These are phyloP conservation scores for Tenebrosternarchus preto DNA, from an alignment of 2,113 vertebrate species.

Conservation along the genomic window DNA sequence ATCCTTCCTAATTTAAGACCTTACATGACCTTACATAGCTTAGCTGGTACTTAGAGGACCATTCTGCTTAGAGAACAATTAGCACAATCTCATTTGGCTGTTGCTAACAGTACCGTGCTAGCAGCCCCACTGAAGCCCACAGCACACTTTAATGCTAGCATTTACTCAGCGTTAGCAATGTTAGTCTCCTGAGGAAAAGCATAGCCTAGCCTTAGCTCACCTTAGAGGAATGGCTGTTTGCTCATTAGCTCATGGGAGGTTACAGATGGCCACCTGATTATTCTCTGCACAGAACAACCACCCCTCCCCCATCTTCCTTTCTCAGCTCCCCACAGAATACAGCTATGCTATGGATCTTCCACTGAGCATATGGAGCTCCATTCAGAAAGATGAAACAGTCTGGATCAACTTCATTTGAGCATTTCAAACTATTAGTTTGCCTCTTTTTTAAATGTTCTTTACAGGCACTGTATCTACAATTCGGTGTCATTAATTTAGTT, in stretches of 20 bases:
- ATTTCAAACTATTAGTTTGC: no score
- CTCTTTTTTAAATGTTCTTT: no score
- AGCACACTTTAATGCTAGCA: no score
- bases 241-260: slow-evolving; percentile 30
- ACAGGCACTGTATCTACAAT: no score
- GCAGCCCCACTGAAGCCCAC: background rate
- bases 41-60: no score
- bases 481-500: no score
- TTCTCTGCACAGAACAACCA: no score
- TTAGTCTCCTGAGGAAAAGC: no score
- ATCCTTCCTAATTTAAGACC: background rate
- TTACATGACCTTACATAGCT: background rate
- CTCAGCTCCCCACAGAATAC: slow-evolving; percentile 28
- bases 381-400: background rate
- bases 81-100: background rate
- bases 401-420: no score
- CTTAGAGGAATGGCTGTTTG: slow-evolving; percentile 22
- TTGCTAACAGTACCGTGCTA: background rate
- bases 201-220: no score
- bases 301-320: slow-evolving; percentile 6
- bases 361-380: slow-evolving; percentile 4
- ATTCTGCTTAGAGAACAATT: background rate
- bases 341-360: slow-evolving; percentile 7
- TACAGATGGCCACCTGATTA: slow-evolving; percentile 51
- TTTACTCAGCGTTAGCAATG: no score